These are phyloP conservation scores for Rhabdornis inornatus DNA, from an alignment of 2,113 vertebrate species.

Conservation along the genomic window DNA sequence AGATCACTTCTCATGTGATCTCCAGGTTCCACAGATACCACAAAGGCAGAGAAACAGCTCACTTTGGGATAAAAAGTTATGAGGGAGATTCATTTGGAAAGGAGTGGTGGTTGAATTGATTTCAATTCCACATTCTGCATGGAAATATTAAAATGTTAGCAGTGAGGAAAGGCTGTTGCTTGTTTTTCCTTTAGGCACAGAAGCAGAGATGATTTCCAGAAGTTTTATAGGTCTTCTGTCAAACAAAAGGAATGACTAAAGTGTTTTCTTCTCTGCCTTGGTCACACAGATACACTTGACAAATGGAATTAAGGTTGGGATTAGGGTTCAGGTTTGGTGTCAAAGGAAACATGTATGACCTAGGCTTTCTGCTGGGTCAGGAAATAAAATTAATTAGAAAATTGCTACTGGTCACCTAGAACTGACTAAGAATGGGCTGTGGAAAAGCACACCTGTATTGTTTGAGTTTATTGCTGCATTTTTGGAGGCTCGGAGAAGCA, in stretches of 20 bases:
- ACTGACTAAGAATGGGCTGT: background rate
- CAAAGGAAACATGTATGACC: background rate
- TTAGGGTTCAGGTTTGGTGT: background rate
- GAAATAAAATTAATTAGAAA: background rate
- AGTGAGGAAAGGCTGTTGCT: background rate
- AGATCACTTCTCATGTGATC: background rate
- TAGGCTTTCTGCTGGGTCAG: background rate
- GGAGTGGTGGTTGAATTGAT: background rate
- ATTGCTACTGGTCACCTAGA: background rate
- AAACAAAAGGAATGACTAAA: background rate
- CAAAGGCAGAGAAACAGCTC: background rate
- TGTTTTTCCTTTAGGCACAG: background rate
- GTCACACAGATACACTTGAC: background rate
- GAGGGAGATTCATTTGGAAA: background rate
- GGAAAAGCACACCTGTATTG: background rate
- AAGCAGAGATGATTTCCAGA: background rate
- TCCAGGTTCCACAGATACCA: accelerated
- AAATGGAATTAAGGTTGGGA: background rate
- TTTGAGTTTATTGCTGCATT: background rate
- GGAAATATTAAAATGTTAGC: background rate
- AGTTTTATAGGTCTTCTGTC: background rate
- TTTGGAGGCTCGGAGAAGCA: background rate
- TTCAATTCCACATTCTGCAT: background rate
- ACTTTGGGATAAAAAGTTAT: background rate
- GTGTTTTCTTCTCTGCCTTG: background rate